A percentile compares a stretch with the other conserved stretches of the same genome.
phyloP scores from a whole-genome alignment of 2,113 vertebrate genomes.

The Clarias gariepinus region DNA sequence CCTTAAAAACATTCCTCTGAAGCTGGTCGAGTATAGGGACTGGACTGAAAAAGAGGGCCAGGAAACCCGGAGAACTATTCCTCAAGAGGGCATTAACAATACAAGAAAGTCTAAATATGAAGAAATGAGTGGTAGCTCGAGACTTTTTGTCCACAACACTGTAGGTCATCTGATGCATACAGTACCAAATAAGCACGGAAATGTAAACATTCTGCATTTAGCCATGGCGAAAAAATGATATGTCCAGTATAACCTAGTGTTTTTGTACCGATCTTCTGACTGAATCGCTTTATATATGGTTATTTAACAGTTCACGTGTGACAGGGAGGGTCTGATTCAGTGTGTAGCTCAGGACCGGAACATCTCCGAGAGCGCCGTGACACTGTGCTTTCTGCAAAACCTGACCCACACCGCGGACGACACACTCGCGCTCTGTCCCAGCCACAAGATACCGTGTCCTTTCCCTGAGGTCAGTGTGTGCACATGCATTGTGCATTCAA shows the following conservation, averaged over 20 bases:
- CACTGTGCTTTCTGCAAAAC: slow-evolving; percentile 79
- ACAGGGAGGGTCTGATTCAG: slow-evolving; percentile 73
- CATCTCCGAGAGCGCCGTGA: slow-evolving; percentile 68
- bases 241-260: background rate
- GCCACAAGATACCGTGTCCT: slow-evolving; percentile 76
- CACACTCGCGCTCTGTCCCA: slow-evolving; percentile 74
- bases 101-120: too few species aligned
- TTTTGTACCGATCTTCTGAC: background rate
- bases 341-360: slow-evolving; percentile 79
- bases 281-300: background rate
- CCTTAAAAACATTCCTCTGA: too few species aligned
- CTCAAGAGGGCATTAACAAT: too few species aligned
- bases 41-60: too few species aligned
- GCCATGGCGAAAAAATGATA: background rate
- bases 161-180: background rate
- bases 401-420: slow-evolving; percentile 78
- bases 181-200: background rate
- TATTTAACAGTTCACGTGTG: slow-evolving; percentile 83
- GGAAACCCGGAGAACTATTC: too few species aligned
- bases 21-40: too few species aligned
- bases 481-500: background rate
- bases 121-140: too few species aligned
- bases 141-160: background rate
- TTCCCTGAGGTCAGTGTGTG: slow-evolving; percentile 87
- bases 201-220: background rate